phyloP scores from a whole-genome alignment of 2,888 invertebrate genomes.

The Epinotia bilunana region DNA sequence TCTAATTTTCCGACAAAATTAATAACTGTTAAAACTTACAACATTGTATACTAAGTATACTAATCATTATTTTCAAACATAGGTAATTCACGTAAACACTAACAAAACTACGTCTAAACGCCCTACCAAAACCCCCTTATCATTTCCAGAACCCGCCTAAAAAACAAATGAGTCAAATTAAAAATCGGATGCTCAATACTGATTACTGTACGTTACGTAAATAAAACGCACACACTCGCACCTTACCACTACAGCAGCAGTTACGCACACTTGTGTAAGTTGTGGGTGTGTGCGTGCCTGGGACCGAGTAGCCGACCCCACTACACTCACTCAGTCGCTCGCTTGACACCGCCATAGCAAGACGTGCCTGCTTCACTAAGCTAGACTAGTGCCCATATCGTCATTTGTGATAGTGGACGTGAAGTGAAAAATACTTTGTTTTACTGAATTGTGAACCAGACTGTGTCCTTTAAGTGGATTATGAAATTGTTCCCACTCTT shows the following conservation, averaged over 20 bases:
- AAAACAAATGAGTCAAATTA: slow-evolving; percentile 82
- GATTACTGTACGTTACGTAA: slow-evolving; percentile 82
- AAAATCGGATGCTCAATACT: slow-evolving; percentile 80
- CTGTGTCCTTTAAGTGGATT: slow-evolving; percentile 72
- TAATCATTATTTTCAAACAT: slow-evolving; percentile 1
- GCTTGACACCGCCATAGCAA: slow-evolving; percentile 68
- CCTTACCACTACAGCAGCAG: slow-evolving; percentile 46
- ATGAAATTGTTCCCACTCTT: slow-evolving; percentile 77
- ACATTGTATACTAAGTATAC: background rate
- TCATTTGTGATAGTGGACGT: slow-evolving; percentile 82
- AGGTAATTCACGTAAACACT: slow-evolving; percentile 1
- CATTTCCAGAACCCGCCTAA: slow-evolving; percentile 54
- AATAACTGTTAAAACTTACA: background rate
- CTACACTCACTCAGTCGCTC: slow-evolving; percentile 80
- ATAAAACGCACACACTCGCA: slow-evolving; percentile 57
- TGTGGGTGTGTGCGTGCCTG: slow-evolving; percentile 67
- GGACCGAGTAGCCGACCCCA: slow-evolving; percentile 78
- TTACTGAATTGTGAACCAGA: slow-evolving; percentile 68
- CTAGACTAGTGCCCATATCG: slow-evolving; percentile 74
- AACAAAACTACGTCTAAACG: background rate
- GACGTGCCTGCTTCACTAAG: slow-evolving; percentile 68
- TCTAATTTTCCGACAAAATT: background rate
- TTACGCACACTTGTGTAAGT: slow-evolving; percentile 60
- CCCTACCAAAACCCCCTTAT: slow-evolving; percentile 39
- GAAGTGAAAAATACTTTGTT: slow-evolving; percentile 67